phyloP scores from a whole-genome alignment of 2,888 invertebrate genomes.

The Horisme vitalbata region DNA sequence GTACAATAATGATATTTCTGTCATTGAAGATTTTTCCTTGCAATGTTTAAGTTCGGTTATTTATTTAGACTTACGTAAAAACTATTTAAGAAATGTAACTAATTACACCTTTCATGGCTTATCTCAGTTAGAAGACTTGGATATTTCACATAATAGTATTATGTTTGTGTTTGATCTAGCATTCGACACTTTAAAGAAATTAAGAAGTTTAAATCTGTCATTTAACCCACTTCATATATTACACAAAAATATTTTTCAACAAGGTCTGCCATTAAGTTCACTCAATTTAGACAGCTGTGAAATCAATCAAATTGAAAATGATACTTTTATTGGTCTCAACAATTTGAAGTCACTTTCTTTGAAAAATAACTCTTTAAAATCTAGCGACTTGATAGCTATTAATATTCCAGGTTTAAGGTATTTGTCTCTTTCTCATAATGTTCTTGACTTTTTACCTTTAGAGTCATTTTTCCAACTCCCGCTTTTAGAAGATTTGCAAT shows the following conservation, averaged over 20 bases:
- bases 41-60: constrained; percentile 88
- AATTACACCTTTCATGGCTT: constrained; percentile 89
- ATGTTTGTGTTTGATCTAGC: constrained; percentile 87
- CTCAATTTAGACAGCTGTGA: constrained; percentile 90
- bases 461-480: constrained; percentile 89
- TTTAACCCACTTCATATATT: constrained; percentile 89
- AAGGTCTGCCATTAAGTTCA: constrained; percentile 88
- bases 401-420: constrained; percentile 90
- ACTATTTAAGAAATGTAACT: constrained; percentile 87
- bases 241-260: constrained; percentile 89
- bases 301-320: constrained; percentile 87
- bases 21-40: constrained; percentile 92
- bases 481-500: constrained; percentile 87
- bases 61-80: constrained; percentile 90
- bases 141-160: constrained; percentile 88
- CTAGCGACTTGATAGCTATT: constrained; percentile 86
- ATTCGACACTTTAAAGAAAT: constrained; percentile 89
- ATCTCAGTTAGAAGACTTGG: constrained; percentile 90
- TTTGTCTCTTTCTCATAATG: constrained; percentile 89
- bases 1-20: constrained; percentile 89
- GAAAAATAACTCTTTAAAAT: constrained; percentile 87
- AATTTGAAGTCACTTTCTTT: constrained; percentile 91
- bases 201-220: constrained; percentile 90
- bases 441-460: constrained; percentile 87
- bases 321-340: constrained; percentile 88